Percentiles rank a stretch among this genome's conserved stretches.
These are phyloP conservation scores for Dermatemys mawii DNA, from an alignment of 2,113 vertebrate species.

Conservation along the genomic window DNA sequence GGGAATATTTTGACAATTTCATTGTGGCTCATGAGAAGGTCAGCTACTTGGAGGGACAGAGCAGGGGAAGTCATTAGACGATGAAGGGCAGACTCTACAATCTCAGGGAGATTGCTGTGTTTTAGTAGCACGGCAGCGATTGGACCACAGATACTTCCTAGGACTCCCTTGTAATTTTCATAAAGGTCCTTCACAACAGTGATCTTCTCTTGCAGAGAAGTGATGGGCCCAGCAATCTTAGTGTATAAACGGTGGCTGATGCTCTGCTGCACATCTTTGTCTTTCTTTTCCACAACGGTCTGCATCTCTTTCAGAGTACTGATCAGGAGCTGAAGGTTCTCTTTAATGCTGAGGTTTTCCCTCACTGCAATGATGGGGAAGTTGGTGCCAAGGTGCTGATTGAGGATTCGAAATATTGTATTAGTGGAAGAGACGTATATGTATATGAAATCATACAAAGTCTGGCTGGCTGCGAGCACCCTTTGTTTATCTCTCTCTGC, in stretches of 20 bases:
- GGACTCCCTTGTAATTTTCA: constrained; percentile 1
- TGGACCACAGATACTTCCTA: neutral
- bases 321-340: constrained; percentile 63
- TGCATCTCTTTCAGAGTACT: constrained; percentile 65
- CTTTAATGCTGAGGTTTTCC: constrained; percentile 56
- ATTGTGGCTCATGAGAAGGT: constrained; percentile 50
- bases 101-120: neutral
- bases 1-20: constrained; percentile 1
- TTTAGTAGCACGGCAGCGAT: constrained; percentile 32
- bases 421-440: constrained; percentile 54
- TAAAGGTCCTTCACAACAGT: constrained; percentile 11
- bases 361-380: constrained; percentile 39
- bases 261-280: neutral
- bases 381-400: constrained; percentile 23
- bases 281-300: neutral
- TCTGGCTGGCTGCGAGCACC: constrained; percentile 32
- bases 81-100: constrained; percentile 49
- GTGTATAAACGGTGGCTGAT: neutral
- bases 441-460: constrained; percentile 51
- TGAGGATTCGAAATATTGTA: constrained; percentile 20
- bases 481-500: constrained; percentile 43
- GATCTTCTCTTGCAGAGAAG: constrained; percentile 20
- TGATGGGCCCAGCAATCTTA: neutral
- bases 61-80: constrained; percentile 37
- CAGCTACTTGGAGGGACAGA: constrained; percentile 56